These are phyloP conservation scores for Pseudopipra pipra DNA, from an alignment of 2,113 vertebrate species.

Conservation along the genomic window DNA sequence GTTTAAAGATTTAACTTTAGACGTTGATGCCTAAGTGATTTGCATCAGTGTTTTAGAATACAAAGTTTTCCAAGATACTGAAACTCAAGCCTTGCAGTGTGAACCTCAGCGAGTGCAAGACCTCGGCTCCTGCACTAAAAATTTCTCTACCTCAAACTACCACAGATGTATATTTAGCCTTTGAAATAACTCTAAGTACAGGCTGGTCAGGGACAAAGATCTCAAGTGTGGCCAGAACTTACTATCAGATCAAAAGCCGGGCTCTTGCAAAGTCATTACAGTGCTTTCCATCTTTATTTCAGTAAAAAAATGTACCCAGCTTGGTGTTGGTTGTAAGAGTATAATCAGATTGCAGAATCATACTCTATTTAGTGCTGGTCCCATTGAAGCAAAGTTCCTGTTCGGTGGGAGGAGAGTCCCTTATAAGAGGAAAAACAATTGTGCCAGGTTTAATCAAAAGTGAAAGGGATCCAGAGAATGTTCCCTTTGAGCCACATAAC, in stretches of 20 bases:
- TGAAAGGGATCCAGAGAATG: conserved; percentile 67
- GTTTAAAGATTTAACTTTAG: not conserved
- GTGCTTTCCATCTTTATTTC: conserved; percentile 20
- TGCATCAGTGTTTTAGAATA: not conserved
- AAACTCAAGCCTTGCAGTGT: not conserved
- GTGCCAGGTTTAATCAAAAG: conserved; percentile 74
- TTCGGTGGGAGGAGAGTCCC: conserved; percentile 58
- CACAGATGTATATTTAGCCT: not conserved
- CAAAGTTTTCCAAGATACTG: not conserved
- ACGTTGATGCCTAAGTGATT: not conserved
- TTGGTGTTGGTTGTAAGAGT: not conserved
- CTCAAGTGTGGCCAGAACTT: not conserved
- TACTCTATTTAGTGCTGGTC: conserved; percentile 29
- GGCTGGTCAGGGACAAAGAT: not conserved
- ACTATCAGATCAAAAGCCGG: not conserved
- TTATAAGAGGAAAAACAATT: conserved; percentile 66
- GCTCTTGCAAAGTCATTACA: not conserved
- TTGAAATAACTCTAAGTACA: not conserved
- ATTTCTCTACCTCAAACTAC: not conserved
- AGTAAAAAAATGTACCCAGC: not conserved
- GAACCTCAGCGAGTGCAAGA: accelerated
- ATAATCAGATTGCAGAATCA: conserved; percentile 43
- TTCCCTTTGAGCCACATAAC: conserved; percentile 73
- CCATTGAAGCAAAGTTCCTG: conserved; percentile 63
- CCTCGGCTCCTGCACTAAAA: not conserved